Evolutionary conservation across 2,797 vertebrate species (phyloP).

Genomic region (Kryptopterus vitreolus): DNA sequence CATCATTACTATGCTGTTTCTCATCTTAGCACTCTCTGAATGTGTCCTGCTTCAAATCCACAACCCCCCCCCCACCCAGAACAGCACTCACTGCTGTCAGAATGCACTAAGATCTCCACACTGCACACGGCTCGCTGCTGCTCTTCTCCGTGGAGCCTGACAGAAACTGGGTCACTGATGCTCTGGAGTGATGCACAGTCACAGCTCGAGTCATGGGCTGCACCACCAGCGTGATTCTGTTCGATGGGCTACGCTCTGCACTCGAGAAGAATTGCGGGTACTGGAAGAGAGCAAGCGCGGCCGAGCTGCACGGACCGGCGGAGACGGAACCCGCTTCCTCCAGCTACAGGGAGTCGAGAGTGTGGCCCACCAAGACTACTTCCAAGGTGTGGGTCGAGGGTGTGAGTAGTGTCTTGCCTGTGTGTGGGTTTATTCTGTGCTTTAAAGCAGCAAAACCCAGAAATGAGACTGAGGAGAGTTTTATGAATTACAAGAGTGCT

Average conservation of each 20-base stretch:
- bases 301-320: conserved; percentile 79
- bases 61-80: conserved; percentile 22
- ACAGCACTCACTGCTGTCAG: conserved; percentile 50
- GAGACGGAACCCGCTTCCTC: conserved; percentile 74
- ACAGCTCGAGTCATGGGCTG: conserved; percentile 86
- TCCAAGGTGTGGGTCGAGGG: conserved; percentile 70
- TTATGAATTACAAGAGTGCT: conserved; percentile 1
- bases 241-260: conserved; percentile 88
- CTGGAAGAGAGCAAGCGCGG: conserved; percentile 83
- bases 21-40: conserved; percentile 43
- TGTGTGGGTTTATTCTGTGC: neutral
- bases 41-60: conserved; percentile 46
- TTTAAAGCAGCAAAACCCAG: neutral
- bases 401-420: conserved; percentile 19
- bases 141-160: conserved; percentile 55
- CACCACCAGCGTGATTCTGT: conserved; percentile 89
- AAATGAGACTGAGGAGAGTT: neutral
- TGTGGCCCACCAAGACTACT: conserved; percentile 73
- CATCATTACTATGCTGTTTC: neutral
- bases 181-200: conserved; percentile 64
- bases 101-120: conserved; percentile 53
- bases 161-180: conserved; percentile 62
- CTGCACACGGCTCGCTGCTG: conserved; percentile 3
- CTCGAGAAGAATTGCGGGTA: conserved; percentile 94
- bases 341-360: conserved; percentile 85